Conservation (phyloP, 1,140 invertebrate genomes). For the Campoletis sonorensis region DNA sequence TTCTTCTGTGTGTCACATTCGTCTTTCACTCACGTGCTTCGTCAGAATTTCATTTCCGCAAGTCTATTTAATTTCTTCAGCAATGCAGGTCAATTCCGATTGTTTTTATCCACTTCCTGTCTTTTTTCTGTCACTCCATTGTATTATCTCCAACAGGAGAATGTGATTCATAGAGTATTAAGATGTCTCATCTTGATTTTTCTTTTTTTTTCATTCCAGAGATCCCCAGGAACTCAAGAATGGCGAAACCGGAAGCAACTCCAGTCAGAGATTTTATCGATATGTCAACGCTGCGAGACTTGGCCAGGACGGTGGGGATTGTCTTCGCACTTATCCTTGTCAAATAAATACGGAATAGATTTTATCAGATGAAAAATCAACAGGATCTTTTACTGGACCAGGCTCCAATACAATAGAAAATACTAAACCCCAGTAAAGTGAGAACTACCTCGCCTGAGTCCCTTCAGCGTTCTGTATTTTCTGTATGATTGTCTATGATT, state of each 20-base stretch:
- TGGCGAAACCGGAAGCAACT: slow-evolving; percentile 80
- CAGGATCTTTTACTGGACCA: background rate
- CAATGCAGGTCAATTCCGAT: slow-evolving; percentile 37
- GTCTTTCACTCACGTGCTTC: slow-evolving; percentile 40
- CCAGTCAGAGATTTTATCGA: slow-evolving; percentile 85
- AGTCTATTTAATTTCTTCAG: slow-evolving; percentile 30
- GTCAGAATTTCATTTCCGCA: slow-evolving; percentile 27
- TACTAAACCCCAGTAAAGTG: slow-evolving; percentile 23
- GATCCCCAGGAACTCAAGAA: slow-evolving; percentile 84
- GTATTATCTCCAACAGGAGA: background rate
- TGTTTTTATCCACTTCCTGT: slow-evolving; percentile 18
- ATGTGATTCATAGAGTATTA: slow-evolving; percentile 3
- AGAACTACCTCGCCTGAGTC: slow-evolving; percentile 18
- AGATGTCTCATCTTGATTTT: slow-evolving; percentile 48
- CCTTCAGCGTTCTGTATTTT: slow-evolving; percentile 22
- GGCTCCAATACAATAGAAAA: slow-evolving; percentile 41
- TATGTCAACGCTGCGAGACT: slow-evolving; percentile 88
- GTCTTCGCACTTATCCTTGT: slow-evolving; percentile 83
- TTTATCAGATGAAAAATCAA: slow-evolving; percentile 8
- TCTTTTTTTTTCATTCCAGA: slow-evolving; percentile 76
- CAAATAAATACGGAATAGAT: slow-evolving; percentile 76
- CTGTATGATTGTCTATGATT: background rate
- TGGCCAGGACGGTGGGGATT: slow-evolving; percentile 88
- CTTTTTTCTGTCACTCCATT: slow-evolving; percentile 15
- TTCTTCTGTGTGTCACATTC: slow-evolving; percentile 18